Percentiles rank a stretch among this genome's conserved stretches.
Conservation (phyloP, 2,888 invertebrate species). For the Drosophila macrospina region DNA sequence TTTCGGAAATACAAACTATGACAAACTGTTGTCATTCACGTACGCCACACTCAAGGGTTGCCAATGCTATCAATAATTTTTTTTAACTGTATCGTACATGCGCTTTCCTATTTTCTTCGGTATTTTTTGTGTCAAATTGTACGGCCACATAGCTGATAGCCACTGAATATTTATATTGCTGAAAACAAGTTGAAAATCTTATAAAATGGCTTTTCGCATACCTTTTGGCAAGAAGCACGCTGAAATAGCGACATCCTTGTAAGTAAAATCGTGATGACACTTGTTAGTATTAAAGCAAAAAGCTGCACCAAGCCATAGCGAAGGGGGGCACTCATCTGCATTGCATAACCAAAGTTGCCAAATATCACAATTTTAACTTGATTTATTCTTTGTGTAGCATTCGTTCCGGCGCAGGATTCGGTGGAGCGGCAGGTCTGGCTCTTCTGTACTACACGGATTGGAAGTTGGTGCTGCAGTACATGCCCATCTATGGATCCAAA, state of each 20-base stretch:
- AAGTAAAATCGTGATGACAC: conserved; percentile 54
- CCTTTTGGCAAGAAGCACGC: conserved; percentile 88
- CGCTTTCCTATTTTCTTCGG: background rate
- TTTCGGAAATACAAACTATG: conserved; percentile 26
- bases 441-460: conserved; percentile 92
- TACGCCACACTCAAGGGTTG: conserved; percentile 53
- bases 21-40: conserved; percentile 59
- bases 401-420: conserved; percentile 88
- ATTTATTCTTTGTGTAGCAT: conserved; percentile 84
- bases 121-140: conserved; percentile 28
- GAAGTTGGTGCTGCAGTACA: conserved; percentile 89
- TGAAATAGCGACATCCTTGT: conserved; percentile 86
- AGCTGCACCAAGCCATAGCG: background rate
- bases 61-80: background rate
- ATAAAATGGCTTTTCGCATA: conserved; percentile 77
- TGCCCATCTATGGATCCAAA: conserved; percentile 92
- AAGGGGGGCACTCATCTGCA: conserved; percentile 13
- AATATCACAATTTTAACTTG: conserved; percentile 12
- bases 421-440: conserved; percentile 88
- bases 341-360: conserved; percentile 73
- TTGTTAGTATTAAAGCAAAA: accelerated
- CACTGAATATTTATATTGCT: conserved; percentile 25
- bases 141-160: conserved; percentile 32
- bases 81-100: background rate
- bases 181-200: conserved; percentile 14